These are phyloP conservation scores for Danaus chrysippus DNA, from an alignment of 2,888 invertebrate genomes.

Conservation along the genomic window DNA sequence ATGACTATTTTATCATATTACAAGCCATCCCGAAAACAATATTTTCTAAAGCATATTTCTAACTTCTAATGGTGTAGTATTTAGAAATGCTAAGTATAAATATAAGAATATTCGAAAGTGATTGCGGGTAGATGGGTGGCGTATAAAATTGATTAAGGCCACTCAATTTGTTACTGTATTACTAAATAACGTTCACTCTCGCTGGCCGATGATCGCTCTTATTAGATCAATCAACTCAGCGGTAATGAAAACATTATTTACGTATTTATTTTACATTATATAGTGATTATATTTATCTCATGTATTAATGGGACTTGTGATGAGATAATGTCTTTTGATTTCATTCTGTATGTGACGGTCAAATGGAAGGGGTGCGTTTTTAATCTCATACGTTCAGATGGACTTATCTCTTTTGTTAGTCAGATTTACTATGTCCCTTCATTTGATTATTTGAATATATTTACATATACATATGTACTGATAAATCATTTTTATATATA, in stretches of 20 bases:
- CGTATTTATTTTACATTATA: slow-evolving; percentile 29
- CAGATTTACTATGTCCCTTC: not conserved
- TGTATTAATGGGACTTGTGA: slow-evolving; percentile 16
- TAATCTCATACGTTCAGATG: slow-evolving; percentile 38
- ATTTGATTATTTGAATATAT: not conserved
- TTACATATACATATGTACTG: not conserved
- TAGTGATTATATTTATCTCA: slow-evolving; percentile 17
- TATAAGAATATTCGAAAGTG: not conserved
- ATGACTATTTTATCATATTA: too few relatives aligned
- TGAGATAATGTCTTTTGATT: slow-evolving; percentile 7
- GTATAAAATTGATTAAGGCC: slow-evolving; percentile 3
- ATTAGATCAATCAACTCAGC: slow-evolving; percentile 27
- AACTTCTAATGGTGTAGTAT: too few relatives aligned
- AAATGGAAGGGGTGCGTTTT: slow-evolving; percentile 34
- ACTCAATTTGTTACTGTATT: slow-evolving; percentile 13
- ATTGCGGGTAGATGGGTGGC: not conserved
- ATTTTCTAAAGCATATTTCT: too few relatives aligned
- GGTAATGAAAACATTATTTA: slow-evolving; percentile 24
- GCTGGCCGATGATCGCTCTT: slow-evolving; percentile 18
- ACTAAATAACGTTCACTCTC: slow-evolving; percentile 22
- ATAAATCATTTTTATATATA: too few relatives aligned
- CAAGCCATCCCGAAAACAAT: too few relatives aligned
- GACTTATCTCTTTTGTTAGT: slow-evolving; percentile 24
- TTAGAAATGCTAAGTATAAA: too few relatives aligned
- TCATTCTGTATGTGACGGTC: not conserved